phyloP scores from a whole-genome alignment of 2,888 invertebrate genomes.

The Ophraella communa region DNA sequence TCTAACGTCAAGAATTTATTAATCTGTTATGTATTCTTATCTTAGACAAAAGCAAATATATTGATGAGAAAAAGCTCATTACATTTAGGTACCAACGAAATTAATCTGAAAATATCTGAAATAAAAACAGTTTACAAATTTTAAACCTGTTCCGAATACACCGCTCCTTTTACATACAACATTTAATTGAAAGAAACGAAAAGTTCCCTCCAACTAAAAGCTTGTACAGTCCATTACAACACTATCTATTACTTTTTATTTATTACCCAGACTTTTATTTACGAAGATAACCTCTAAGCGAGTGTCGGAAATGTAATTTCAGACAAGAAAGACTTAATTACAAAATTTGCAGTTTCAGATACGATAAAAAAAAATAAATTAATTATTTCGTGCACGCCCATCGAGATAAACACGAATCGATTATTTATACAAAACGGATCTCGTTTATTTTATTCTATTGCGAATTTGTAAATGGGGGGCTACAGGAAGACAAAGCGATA shows the following conservation, averaged over 20 bases:
- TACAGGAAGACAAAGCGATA: constrained; percentile 1
- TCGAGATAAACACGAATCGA: constrained; percentile 40
- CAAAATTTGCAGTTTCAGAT: constrained; percentile 49
- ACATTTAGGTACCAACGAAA: too few relatives aligned
- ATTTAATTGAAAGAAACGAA: too few relatives aligned
- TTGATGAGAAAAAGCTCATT: too few relatives aligned
- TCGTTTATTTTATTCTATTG: constrained; percentile 32
- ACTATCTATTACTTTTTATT: constrained; percentile 46
- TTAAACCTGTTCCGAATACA: too few relatives aligned
- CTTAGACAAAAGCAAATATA: too few relatives aligned
- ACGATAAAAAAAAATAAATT: constrained; percentile 48
- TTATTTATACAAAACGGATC: constrained; percentile 39
- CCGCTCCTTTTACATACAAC: too few relatives aligned
- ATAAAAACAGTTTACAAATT: too few relatives aligned
- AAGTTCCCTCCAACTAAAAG: too few relatives aligned
- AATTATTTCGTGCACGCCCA: constrained; percentile 37
- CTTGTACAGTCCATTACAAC: too few relatives aligned
- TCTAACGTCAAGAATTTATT: too few relatives aligned
- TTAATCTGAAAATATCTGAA: too few relatives aligned
- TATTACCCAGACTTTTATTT: constrained; percentile 48
- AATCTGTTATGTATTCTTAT: too few relatives aligned
- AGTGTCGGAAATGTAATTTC: constrained; percentile 43
- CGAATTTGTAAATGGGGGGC: constrained; percentile 21
- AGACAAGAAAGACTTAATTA: constrained; percentile 49
- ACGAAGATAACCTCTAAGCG: not conserved